Evolutionary conservation across 92 coral and sea anemone genomes (phyloP).

Genomic region (Porites lobata): DNA sequence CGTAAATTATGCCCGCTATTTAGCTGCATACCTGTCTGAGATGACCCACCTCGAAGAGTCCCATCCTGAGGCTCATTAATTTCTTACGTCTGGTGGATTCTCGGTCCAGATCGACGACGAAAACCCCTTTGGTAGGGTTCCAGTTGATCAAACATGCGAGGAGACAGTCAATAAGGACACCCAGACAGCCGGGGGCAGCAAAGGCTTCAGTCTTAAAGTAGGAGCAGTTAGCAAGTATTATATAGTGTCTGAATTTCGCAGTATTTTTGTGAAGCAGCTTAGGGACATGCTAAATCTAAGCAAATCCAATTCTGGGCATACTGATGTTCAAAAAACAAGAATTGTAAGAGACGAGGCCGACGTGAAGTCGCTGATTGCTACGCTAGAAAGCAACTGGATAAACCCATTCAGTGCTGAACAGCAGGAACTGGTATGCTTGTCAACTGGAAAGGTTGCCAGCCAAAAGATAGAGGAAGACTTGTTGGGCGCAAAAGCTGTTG

Average conservation of each 20-base stretch:
- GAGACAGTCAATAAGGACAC: constrained; percentile 56
- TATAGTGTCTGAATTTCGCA: constrained; percentile 39
- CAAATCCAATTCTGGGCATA: background rate
- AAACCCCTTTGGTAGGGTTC: constrained; percentile 57
- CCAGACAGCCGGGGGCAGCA: constrained; percentile 52
- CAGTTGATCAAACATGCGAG: constrained; percentile 49
- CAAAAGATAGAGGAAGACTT: constrained; percentile 44
- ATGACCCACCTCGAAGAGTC: too few species aligned
- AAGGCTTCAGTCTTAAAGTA: constrained; percentile 52
- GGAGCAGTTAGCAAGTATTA: constrained; percentile 49
- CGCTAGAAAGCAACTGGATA: constrained; percentile 60
- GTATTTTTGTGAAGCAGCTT: constrained; percentile 43
- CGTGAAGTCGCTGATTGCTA: constrained; percentile 40
- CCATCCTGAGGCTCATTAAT: too few species aligned
- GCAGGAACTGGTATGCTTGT: constrained; percentile 51
- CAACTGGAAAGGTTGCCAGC: constrained; percentile 66
- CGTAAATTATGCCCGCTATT: too few species aligned
- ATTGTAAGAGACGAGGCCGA: constrained; percentile 63
- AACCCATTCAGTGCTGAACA: constrained; percentile 56
- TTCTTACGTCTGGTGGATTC: constrained; percentile 77
- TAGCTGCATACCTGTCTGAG: too few species aligned
- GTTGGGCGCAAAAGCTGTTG: constrained; percentile 49
- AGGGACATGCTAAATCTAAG: constrained; percentile 32
- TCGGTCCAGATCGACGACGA: constrained; percentile 66
- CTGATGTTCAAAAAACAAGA: constrained; percentile 44